phyloP scores from a whole-genome alignment of 1,140 invertebrate species.

The Halyomorpha halys region DNA sequence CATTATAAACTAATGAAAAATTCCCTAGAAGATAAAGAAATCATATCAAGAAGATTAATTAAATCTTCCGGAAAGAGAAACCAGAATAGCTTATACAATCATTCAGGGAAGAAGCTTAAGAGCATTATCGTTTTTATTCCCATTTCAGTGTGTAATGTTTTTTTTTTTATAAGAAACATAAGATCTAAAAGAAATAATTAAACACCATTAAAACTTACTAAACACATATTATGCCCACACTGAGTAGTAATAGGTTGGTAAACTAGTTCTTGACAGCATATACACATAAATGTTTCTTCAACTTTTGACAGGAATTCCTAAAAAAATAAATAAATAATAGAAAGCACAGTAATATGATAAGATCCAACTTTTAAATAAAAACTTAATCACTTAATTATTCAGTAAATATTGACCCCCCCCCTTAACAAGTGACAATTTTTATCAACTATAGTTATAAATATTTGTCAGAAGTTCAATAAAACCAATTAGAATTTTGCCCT shows the following conservation, averaged over 20 bases:
- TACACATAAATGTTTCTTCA: conserved; percentile 59
- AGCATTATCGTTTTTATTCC: too few species aligned
- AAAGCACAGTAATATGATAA: neutral
- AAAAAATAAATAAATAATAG: conserved; percentile 28
- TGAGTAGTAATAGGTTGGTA: conserved; percentile 60
- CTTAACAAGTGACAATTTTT: too few species aligned
- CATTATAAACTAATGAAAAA: too few species aligned
- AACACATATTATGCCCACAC: conserved; percentile 69
- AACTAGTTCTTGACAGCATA: conserved; percentile 69
- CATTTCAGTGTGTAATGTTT: neutral
- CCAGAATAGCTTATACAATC: neutral
- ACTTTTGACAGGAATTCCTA: conserved; percentile 55
- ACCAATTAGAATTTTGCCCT: too few species aligned
- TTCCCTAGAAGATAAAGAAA: conserved; percentile 24
- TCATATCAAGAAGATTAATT: neutral
- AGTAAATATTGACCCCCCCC: neutral
- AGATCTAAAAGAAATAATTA: too few species aligned
- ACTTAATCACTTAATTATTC: too few species aligned
- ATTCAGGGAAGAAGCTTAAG: too few species aligned
- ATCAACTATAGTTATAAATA: too few species aligned
- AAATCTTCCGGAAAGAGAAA: neutral
- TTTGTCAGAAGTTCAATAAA: too few species aligned
- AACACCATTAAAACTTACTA: conserved; percentile 39
- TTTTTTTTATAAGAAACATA: neutral
- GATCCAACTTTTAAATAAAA: too few species aligned